phyloP scores from a whole-genome alignment of 1,140 invertebrate genomes.

The Aphis gossypii region DNA sequence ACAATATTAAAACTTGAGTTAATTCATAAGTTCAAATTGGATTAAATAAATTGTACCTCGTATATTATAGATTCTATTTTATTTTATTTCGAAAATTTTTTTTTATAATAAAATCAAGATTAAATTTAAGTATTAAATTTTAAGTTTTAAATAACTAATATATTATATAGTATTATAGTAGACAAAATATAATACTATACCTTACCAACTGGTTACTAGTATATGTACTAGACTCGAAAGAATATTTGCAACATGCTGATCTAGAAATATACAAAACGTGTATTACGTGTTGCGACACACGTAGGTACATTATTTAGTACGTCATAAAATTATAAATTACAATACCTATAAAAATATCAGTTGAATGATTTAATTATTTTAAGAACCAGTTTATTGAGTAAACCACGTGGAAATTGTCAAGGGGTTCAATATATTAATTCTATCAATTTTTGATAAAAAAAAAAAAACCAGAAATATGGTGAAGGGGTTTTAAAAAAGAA shows the following conservation, averaged over 20 bases:
- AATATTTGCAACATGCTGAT: not conserved
- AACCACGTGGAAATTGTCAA: not conserved
- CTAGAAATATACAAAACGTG: not conserved
- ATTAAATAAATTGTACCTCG: not conserved
- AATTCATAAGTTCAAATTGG: not conserved
- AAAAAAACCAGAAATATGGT: no score
- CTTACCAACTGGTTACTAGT: not conserved
- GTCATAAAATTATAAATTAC: not conserved
- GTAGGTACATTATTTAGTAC: not conserved
- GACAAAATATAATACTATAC: not conserved
- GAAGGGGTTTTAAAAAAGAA: not conserved
- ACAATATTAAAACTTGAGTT: not conserved
- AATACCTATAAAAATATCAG: not conserved
- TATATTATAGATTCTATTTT: not conserved
- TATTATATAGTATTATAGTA: not conserved
- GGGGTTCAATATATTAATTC: not conserved
- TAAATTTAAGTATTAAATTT: not conserved
- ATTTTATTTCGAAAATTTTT: not conserved
- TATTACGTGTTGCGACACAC: not conserved
- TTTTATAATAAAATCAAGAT: not conserved
- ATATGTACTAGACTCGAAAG: not conserved
- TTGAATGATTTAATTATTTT: not conserved
- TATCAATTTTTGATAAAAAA: not conserved
- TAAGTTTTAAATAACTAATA: not conserved
- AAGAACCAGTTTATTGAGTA: not conserved